Conservation (phyloP, 2,888 invertebrate species). For the Plagodis pulveraria region DNA sequence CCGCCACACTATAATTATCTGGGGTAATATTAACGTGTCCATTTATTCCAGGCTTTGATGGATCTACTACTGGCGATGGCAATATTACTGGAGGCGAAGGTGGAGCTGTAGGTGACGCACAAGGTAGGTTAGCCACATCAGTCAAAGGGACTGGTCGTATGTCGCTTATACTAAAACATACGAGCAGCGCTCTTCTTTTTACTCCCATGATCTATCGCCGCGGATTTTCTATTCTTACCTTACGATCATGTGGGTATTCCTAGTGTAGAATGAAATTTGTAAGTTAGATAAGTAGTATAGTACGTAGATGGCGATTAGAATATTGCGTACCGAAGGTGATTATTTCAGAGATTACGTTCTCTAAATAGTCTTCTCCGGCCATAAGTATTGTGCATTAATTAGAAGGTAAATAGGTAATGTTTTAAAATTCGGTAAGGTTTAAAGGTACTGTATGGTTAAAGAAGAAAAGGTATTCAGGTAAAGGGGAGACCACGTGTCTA, state of each 20-base stretch:
- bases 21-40: too few relatives aligned
- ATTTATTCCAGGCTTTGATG: constrained; percentile 78
- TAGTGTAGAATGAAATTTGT: constrained; percentile 78
- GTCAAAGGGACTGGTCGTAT: constrained; percentile 20
- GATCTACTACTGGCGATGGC: constrained; percentile 79
- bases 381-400: not conserved
- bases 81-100: constrained; percentile 81
- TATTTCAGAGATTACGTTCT: not conserved
- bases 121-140: constrained; percentile 78
- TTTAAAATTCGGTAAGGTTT: too few relatives aligned
- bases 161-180: not conserved
- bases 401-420: not conserved
- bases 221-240: not conserved
- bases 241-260: constrained; percentile 43
- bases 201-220: constrained; percentile 37
- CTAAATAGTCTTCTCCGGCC: not conserved
- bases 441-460: too few relatives aligned
- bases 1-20: too few relatives aligned
- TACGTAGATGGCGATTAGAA: not conserved
- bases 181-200: constrained; percentile 27
- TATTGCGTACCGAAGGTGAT: not conserved
- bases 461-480: too few relatives aligned
- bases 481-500: too few relatives aligned
- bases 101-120: constrained; percentile 83
- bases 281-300: constrained; percentile 42